Base-by-base conservation (phyloP, 2,888 invertebrate species). In the Danaus chrysippus region DNA sequence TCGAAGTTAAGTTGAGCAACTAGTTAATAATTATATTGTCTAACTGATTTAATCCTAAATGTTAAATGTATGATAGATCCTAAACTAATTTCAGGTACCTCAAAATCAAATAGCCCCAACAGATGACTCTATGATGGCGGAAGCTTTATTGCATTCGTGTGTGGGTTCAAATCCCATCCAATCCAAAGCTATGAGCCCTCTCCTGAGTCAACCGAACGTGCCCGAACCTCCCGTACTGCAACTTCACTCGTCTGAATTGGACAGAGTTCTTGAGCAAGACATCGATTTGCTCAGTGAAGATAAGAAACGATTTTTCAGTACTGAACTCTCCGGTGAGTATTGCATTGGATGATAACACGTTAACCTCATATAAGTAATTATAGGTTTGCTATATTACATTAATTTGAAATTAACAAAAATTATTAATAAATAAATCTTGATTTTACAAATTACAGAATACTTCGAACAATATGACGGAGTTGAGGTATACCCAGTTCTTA, bases 231-330 rank as follows among this genome's bases (percentile, higher is more conserved):
- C 81, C 0, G 70, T 78, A n/a, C 66, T 84, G 10, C 71, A 77
- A 3, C 62, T n/a, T n/a, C 76, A 77, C 63, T 88, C 88, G 0
- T 71, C 77, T 0, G 89, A 89, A 57, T 65, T 88, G 11, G 81
- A 83, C 0, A 68, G 78, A 0, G 71, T 81, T 0, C 65, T 83
- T 0, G 72, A 71, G 11, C 67, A 68, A 15, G 71, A 75, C 44
- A 65, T 70, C 0, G 70, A 74, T 3, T 71, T 79, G 42, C 67
- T 74, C 0, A 63, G 74, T 0, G 77, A 77, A 0, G 77, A 79
- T 10, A 70, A 68, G 17, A 69, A 67, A 19, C 69, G 63, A 15
- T 75, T 79, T 46, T 61, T 55, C 10, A 71, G 70, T 3, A 58
- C 68, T 0, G 72, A 77, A 61, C 71, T 73, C 62, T 66, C 69